Evolutionary conservation across 2,797 vertebrate species (phyloP), one percentile per base, ranked within the genome.

Genomic region (Apogon talboti): DNA sequence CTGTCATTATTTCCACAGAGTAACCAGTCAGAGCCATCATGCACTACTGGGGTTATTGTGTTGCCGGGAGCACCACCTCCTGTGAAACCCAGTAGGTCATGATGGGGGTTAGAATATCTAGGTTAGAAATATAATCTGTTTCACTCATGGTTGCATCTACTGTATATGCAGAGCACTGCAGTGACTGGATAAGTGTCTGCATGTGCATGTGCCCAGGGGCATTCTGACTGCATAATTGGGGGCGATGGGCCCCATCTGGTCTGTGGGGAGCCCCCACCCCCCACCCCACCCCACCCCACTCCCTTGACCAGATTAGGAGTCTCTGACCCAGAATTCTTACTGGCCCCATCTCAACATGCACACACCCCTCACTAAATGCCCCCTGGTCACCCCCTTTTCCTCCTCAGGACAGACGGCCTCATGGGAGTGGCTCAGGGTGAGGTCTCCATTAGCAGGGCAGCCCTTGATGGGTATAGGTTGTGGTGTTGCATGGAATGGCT

Each of bases 401-500:
- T 85, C 51, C 38, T 74, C 54, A 43, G 40, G 79, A 79, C 79
- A 74, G 82, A 76, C 78, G 7, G 83, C 75, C 87, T 72, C 88
- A 43, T 58, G 90, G 81, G 87, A 84, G 16, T 66, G 51, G 54
- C 59, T 30, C 10, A 56, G 85, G 82, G 87, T 79, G 83, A 88
- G 90, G 87, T 89, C 87, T 92, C 91, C 89, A 93, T 93, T 93
- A 92, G 83, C 66, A 13, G 52, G 66, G 63, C 55, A 21, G 45
- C 42, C 51, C 71, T 68, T 28, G 11, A 67, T 46, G 66, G 58
- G 66, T 21, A 65, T 28, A 28, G 24, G 49, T 35, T 57, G 41
- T 43, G 64, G 42, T 76, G 76, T 79, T 75, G 46, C 52, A 68
- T 71, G 51, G 24, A 58, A 15, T 55, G 61, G 57, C 15, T 10